Percentiles rank a stretch among this genome's conserved stretches.
Evolutionary conservation across 2,888 invertebrate species (phyloP).

Genomic region (Philaethria dido): DNA sequence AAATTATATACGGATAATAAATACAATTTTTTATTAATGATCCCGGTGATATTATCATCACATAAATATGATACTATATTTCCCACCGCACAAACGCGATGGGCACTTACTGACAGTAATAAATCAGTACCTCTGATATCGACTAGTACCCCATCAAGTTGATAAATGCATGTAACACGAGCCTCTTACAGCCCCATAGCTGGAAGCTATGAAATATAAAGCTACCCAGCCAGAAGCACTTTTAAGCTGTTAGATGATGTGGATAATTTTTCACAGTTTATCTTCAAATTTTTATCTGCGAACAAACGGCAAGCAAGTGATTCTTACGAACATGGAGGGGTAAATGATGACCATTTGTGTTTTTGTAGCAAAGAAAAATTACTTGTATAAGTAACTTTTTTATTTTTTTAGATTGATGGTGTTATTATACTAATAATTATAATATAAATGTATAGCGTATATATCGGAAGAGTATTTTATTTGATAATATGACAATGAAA

Average conservation of each 20-base stretch:
- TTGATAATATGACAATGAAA: too few relatives aligned
- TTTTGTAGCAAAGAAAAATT: too few relatives aligned
- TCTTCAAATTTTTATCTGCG: constrained; percentile 51
- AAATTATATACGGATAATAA: not conserved
- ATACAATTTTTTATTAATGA: constrained; percentile 9
- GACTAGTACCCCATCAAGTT: constrained; percentile 65
- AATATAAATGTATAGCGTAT: too few relatives aligned
- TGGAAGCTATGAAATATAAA: constrained; percentile 48
- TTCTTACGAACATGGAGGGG: constrained; percentile 19
- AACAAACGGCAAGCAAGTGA: constrained; percentile 37
- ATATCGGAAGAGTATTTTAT: too few relatives aligned
- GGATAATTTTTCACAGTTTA: constrained; percentile 77
- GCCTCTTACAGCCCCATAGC: constrained; percentile 55
- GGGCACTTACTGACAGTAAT: constrained; percentile 66
- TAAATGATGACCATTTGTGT: not conserved
- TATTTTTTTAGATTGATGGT: too few relatives aligned
- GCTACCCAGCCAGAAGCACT: constrained; percentile 51
- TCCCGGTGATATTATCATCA: constrained; percentile 18
- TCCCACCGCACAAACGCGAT: constrained; percentile 63
- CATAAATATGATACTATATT: constrained; percentile 46
- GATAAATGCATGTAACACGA: constrained; percentile 73
- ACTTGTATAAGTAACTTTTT: too few relatives aligned
- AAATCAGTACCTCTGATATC: constrained; percentile 70
- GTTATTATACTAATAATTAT: too few relatives aligned
- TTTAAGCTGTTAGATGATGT: constrained; percentile 66